These are phyloP conservation scores for Pseudochirops cupreus DNA, from an alignment of 2,797 vertebrate genomes.

Conservation along the genomic window DNA sequence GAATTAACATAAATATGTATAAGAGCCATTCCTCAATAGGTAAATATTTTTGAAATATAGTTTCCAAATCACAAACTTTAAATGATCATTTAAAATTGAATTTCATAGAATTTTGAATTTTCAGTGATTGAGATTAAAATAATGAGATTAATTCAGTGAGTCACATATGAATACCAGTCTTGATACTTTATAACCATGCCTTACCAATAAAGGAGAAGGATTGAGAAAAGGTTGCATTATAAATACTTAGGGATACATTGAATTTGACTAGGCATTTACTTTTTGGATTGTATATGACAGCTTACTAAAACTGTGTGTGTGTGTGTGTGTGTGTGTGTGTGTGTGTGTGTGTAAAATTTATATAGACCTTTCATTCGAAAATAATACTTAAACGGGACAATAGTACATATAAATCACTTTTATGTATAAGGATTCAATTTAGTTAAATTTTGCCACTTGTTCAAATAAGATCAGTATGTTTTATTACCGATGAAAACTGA, in stretches of 20 bases:
- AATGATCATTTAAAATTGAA: conserved; percentile 92
- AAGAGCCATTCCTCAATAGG: not conserved
- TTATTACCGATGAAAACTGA: conserved; percentile 62
- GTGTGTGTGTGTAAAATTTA: too few species aligned
- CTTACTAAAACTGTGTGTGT: not conserved
- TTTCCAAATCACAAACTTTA: conserved; percentile 83
- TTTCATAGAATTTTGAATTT: not conserved
- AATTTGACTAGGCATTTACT: conserved; percentile 39
- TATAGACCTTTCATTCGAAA: too few species aligned
- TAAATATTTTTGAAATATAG: not conserved
- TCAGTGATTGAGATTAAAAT: conserved; percentile 28
- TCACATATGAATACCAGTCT: conserved; percentile 14
- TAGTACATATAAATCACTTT: conserved; percentile 32
- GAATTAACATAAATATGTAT: not conserved
- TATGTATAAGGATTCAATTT: conserved; percentile 47
- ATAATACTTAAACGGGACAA: too few species aligned
- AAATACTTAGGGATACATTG: not conserved
- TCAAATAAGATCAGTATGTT: conserved; percentile 58
- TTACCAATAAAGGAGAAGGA: not conserved
- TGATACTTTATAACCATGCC: not conserved
- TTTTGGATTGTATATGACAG: conserved; percentile 40
- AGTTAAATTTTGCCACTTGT: conserved; percentile 53
- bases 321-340: too few species aligned
- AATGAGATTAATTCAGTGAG: conserved; percentile 36
- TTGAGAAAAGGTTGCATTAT: not conserved